Conservation (phyloP, 1,140 invertebrate genomes). For the Meloidogyne chitwoodi region DNA sequence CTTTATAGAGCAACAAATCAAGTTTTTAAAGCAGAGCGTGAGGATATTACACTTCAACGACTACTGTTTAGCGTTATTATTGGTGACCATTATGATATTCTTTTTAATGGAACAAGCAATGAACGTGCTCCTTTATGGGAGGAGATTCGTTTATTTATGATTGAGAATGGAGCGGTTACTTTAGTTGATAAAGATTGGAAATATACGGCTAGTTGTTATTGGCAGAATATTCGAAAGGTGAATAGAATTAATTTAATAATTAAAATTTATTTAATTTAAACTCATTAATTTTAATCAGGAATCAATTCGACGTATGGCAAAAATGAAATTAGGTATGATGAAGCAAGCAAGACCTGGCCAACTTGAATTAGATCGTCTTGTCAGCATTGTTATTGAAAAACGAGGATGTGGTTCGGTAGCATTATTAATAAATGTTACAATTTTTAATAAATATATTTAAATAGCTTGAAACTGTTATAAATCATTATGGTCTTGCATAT, state of each 20-base stretch:
- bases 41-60: conserved; percentile 9
- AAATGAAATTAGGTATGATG: background rate
- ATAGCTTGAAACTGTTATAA: background rate
- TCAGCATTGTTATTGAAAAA: conserved; percentile 9
- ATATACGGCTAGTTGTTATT: conserved; percentile 16
- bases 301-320: conserved; percentile 18
- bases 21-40: conserved; percentile 1
- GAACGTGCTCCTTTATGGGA: conserved; percentile 10
- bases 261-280: background rate
- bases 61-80: conserved; percentile 5
- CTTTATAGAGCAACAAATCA: background rate
- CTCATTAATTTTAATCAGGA: background rate
- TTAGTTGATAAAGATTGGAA: conserved; percentile 21
- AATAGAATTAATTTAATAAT: background rate
- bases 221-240: conserved; percentile 24
- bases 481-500: background rate
- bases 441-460: no score
- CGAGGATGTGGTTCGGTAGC: background rate
- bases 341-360: conserved; percentile 2
- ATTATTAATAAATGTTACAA: no score
- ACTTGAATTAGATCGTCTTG: conserved; percentile 9
- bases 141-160: conserved; percentile 12
- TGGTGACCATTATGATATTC: conserved; percentile 10
- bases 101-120: conserved; percentile 1
- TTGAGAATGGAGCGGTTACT: conserved; percentile 7